Percentiles rank a stretch among this genome's conserved stretches.
These are phyloP conservation scores for Sylvilagus floridanus DNA, from an alignment of 2,797 vertebrate species.

Conservation along the genomic window DNA sequence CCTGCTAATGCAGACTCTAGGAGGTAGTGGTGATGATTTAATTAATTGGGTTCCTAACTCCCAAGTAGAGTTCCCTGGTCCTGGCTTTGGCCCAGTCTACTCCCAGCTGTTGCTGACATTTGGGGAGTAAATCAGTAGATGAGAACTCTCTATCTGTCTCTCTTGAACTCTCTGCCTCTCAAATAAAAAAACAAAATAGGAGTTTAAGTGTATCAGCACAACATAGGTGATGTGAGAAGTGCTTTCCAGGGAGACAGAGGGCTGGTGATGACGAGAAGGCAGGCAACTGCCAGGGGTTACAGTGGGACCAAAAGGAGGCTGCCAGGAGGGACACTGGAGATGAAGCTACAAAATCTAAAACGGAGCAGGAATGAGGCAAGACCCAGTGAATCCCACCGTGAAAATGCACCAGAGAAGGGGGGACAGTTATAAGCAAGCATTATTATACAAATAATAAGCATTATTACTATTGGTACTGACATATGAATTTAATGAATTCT, in stretches of 20 bases:
- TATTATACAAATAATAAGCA: slow-evolving; percentile 18
- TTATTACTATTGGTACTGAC: not conserved
- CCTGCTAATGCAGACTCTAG: too few relatives aligned
- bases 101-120: too few relatives aligned
- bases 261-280: not conserved
- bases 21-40: too few relatives aligned
- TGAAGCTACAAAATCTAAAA: not conserved
- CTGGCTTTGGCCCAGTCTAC: too few relatives aligned
- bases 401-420: not conserved
- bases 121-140: too few relatives aligned
- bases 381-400: not conserved
- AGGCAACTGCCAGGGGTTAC: not conserved
- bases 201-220: not conserved
- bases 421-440: not conserved
- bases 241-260: not conserved
- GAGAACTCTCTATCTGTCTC: too few relatives aligned
- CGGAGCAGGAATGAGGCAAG: not conserved
- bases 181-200: not conserved
- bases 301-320: not conserved
- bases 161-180: too few relatives aligned
- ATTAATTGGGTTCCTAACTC: too few relatives aligned
- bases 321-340: not conserved
- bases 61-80: too few relatives aligned
- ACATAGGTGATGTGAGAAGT: not conserved
- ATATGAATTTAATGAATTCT: not conserved